A percentile compares a stretch with the other conserved stretches of the same genome.
Evolutionary conservation across 2,797 vertebrate species (phyloP).

Genomic region (Dromococcyx pavoninus): DNA sequence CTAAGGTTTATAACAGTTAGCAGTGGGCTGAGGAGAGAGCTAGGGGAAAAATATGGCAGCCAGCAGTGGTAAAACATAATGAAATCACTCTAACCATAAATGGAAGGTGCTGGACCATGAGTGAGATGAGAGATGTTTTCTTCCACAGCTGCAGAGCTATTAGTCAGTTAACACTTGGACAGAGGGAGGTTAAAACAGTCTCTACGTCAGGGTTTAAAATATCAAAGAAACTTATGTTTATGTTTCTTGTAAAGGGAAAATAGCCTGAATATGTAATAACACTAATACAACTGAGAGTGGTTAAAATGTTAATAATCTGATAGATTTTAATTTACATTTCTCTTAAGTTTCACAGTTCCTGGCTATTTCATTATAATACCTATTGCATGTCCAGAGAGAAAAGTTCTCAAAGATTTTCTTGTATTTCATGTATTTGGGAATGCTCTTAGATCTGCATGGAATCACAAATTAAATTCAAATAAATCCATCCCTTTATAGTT

Average conservation of each 20-base stretch:
- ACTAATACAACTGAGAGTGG: background rate
- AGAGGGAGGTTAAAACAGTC: conserved; percentile 15
- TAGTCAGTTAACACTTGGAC: conserved; percentile 63
- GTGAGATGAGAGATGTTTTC: conserved; percentile 65
- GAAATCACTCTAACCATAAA: conserved; percentile 48
- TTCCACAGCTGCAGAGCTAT: conserved; percentile 59
- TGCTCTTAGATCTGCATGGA: background rate
- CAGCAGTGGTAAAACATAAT: conserved; percentile 24
- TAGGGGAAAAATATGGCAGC: background rate
- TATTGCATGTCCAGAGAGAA: background rate
- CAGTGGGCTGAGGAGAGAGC: background rate
- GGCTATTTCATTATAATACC: background rate
- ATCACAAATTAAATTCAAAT: conserved; percentile 30
- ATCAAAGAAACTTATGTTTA: conserved; percentile 40
- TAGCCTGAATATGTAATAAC: conserved; percentile 29
- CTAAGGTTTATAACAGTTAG: background rate
- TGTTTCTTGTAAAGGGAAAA: conserved; percentile 51
- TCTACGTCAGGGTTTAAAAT: background rate
- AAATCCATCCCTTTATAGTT: conserved; percentile 28
- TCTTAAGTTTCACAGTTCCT: background rate
- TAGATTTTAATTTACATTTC: background rate
- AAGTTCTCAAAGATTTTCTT: background rate
- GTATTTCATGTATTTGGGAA: background rate
- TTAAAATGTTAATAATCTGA: conserved; percentile 16
- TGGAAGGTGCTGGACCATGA: conserved; percentile 44